Base-by-base conservation (phyloP, 1,140 invertebrate genomes). In the Panagrolaimus sp. region DNA sequence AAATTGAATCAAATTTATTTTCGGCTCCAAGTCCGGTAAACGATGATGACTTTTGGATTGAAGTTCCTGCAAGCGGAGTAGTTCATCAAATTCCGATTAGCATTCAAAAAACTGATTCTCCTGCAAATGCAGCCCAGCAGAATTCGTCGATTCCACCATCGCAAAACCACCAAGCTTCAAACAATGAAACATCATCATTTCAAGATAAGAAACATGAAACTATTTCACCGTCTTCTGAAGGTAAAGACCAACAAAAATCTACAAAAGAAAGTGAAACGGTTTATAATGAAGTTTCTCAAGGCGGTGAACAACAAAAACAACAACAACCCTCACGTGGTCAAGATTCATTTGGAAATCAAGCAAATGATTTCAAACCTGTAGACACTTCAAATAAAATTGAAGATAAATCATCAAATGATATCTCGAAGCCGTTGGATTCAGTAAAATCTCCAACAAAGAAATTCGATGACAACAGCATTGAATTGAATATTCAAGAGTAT, bases 21-120 rank as follows among this genome's bases (percentile, higher is more conserved):
- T 38, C 32, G 32, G 32, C 52, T 1, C 52, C 52, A 26, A 12
- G 21, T 14, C 1, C 28, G 12, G 52, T 26, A 10, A 28, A 58
- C 21, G 52, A 58, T 24, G 52, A 58, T 2, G 52, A 58, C 8
- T 58, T 58, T 28, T 58, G 52, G 52, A 58, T 28, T 8, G 52
- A 58, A 58, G 52, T 58, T n/a, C 52, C 52, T 1, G 14, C 52
- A 24, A 58, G 28, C 17, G 52, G 21, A 12, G 17, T 58, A 4
- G 52, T 58, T 21, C 15, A 21, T 21, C 21, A 58, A 12, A 58
- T 58, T 2, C 52, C 52, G 5, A 58, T 58, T 38, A 38, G 32
- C 32, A 38, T 38, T 38, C 32, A 38, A 38, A 38, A 38, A 38
- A 7, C 32, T 38, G 32, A 38, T 4, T 2, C 32, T 7, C 32